Conservation (phyloP, 2,888 invertebrate species). For the Allolobophora icterica region DNA sequence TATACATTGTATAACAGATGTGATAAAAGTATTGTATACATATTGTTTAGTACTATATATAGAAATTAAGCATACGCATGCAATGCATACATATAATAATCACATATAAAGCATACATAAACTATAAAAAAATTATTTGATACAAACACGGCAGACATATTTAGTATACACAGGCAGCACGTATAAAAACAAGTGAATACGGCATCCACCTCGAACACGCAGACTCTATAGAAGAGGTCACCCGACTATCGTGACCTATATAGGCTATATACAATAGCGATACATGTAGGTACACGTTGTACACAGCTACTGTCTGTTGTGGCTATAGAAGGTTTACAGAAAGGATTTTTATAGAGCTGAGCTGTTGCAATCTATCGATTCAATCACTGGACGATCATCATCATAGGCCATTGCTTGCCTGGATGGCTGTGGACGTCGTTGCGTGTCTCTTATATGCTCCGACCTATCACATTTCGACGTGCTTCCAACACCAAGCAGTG, state of each 20-base stretch:
- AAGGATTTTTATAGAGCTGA: too few relatives aligned
- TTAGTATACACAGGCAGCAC: too few relatives aligned
- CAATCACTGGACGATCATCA: not conserved
- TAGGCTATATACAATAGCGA: not conserved
- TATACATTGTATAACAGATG: too few relatives aligned
- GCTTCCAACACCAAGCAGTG: too few relatives aligned
- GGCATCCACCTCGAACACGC: too few relatives aligned
- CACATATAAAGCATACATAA: not conserved
- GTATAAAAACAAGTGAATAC: too few relatives aligned
- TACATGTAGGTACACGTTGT: not conserved
- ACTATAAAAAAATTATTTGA: not conserved
- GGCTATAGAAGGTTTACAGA: not conserved
- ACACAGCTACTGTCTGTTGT: too few relatives aligned
- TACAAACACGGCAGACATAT: not conserved
- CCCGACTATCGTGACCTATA: too few relatives aligned
- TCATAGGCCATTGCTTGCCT: not conserved
- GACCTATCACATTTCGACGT: not conserved
- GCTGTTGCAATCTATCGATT: not conserved
- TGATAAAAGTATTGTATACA: not conserved
- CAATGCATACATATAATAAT: too few relatives aligned
- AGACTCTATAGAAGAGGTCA: not conserved
- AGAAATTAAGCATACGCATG: not conserved
- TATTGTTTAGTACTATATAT: too few relatives aligned
- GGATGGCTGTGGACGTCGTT: not conserved
- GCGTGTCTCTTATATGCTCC: not conserved